Evolutionary conservation across 1,140 invertebrate genomes (phyloP).

Genomic region (Pinna nobilis): DNA sequence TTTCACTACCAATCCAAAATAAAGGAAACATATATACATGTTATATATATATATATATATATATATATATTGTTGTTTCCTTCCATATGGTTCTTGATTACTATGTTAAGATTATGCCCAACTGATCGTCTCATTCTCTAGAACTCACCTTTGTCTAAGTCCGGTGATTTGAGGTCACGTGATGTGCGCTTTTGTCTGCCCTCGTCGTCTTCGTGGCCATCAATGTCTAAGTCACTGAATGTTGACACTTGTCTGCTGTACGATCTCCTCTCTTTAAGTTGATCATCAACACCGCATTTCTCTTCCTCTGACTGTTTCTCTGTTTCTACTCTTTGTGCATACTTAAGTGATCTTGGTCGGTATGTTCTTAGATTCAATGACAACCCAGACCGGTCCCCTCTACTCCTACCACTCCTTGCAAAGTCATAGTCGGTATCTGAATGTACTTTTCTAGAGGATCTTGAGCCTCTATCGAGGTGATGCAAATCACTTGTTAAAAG

Average conservation of each 20-base stretch:
- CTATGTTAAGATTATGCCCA: too few relatives aligned
- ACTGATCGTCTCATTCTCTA: too few relatives aligned
- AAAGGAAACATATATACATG: too few relatives aligned
- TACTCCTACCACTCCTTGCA: neutral
- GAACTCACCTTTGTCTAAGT: conserved; percentile 1
- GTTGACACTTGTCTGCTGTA: conserved; percentile 8
- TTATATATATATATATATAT: too few relatives aligned
- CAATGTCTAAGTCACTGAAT: conserved; percentile 9
- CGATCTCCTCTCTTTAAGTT: neutral
- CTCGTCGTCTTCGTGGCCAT: neutral
- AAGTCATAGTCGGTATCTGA: too few relatives aligned
- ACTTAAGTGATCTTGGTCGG: neutral
- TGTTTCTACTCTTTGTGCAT: neutral
- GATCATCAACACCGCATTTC: neutral
- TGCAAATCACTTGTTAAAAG: too few relatives aligned
- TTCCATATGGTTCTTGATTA: too few relatives aligned
- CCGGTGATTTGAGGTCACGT: neutral
- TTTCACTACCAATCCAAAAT: too few relatives aligned
- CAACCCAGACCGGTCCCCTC: neutral
- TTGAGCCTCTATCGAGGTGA: too few relatives aligned
- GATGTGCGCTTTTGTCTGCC: too few relatives aligned
- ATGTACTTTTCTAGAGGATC: too few relatives aligned
- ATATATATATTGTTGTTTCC: too few relatives aligned
- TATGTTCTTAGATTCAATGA: neutral
- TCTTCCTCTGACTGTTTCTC: neutral